Evolutionary conservation across 2,113 vertebrate genomes (phyloP).

Genomic region (Scopus umbretta): DNA sequence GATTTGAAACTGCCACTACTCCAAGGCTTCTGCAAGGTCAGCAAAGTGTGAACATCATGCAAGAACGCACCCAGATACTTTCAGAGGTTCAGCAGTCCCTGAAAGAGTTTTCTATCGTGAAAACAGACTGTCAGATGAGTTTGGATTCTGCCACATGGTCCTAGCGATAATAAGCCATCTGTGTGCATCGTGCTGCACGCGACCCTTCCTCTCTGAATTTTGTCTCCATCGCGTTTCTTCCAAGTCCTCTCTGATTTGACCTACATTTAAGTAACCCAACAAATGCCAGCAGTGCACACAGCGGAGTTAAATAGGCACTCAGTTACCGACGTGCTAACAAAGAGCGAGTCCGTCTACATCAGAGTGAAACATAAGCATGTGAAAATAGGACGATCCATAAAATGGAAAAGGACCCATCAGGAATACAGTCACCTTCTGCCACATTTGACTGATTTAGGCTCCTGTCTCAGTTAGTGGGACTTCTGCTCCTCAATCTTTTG

Average conservation of each 20-base stretch:
- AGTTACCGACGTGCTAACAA: neutral
- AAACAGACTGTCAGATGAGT: neutral
- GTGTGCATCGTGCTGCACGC: neutral
- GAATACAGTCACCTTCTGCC: neutral
- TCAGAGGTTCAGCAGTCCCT: neutral
- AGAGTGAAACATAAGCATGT: neutral
- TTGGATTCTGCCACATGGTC: slow-evolving; percentile 21
- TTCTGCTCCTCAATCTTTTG: neutral
- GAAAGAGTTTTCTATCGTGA: neutral
- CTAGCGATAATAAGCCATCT: slow-evolving; percentile 34
- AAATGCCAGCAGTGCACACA: neutral
- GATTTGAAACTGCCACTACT: neutral
- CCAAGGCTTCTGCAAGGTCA: neutral
- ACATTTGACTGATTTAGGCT: accelerated
- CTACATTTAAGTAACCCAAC: neutral
- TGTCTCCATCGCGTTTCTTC: neutral
- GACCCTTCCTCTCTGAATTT: neutral
- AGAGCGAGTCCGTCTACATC: neutral
- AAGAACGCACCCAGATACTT: neutral
- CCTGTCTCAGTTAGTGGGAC: neutral
- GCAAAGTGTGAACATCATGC: neutral
- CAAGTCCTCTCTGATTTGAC: neutral
- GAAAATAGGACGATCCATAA: neutral
- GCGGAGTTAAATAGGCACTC: neutral
- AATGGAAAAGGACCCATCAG: neutral